phyloP scores from a whole-genome alignment of 1,140 invertebrate species.

The Liolophura sinensis region DNA sequence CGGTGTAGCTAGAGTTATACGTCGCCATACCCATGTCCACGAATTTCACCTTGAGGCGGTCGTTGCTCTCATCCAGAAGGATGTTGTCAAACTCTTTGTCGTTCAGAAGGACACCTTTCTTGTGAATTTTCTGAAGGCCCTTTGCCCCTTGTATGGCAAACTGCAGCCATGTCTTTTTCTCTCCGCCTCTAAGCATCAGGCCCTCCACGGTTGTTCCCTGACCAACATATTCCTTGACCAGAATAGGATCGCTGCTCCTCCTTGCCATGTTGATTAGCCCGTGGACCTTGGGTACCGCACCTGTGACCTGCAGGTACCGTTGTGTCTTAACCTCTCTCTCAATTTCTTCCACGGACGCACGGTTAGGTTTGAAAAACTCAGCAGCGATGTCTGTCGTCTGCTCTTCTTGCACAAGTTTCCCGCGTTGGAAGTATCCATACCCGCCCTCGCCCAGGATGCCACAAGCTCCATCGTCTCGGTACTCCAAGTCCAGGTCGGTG shows the following conservation, averaged over 20 bases:
- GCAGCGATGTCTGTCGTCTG: no score
- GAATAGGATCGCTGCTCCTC: background rate
- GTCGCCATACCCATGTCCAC: conserved; percentile 7
- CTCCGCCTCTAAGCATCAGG: background rate
- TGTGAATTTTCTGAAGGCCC: conserved; percentile 4
- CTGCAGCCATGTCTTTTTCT: background rate
- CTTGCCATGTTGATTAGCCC: background rate
- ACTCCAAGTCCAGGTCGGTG: no score
- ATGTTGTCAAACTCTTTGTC: conserved; percentile 3
- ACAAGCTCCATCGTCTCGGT: no score
- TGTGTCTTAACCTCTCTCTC: conserved; percentile 1
- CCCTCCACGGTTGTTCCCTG: background rate
- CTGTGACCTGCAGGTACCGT: background rate
- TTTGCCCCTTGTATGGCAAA: conserved; percentile 1
- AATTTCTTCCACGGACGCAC: background rate
- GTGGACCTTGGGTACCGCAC: background rate
- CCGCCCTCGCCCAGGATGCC: no score
- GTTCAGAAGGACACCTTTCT: conserved; percentile 6
- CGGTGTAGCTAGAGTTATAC: background rate
- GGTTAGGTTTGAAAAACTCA: no score
- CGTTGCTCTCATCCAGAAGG: background rate
- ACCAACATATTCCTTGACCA: conserved; percentile 3
- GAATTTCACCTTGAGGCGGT: background rate
- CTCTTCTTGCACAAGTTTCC: no score
- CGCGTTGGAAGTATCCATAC: no score